Conservation (phyloP, 1,140 invertebrate genomes). For the Samia ricini region DNA sequence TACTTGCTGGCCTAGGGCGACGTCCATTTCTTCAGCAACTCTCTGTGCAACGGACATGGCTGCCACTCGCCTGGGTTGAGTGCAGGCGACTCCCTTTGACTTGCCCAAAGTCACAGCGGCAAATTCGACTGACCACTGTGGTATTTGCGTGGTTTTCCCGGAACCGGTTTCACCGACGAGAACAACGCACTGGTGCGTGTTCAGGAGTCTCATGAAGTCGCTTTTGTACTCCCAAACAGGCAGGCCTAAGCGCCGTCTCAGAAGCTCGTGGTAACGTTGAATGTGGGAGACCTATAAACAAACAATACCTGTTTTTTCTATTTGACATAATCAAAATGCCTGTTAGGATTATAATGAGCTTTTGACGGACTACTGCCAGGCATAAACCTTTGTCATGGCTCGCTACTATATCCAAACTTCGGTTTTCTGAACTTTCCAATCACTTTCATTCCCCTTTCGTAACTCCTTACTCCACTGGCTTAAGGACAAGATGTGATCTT, state of each 20-base stretch:
- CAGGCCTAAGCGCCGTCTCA: constrained; percentile 92
- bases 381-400: too few relatives aligned
- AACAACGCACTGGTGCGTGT: constrained; percentile 94
- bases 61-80: constrained; percentile 97
- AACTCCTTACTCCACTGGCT: too few relatives aligned
- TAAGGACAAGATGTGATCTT: too few relatives aligned
- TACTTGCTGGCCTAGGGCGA: constrained; percentile 89
- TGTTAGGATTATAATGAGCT: too few relatives aligned
- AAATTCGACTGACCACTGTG: constrained; percentile 82
- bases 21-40: constrained; percentile 99
- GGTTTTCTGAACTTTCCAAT: too few relatives aligned
- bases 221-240: constrained; percentile 99
- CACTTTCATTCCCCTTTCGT: too few relatives aligned
- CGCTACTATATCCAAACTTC: too few relatives aligned
- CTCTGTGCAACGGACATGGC: constrained; percentile 99
- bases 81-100: constrained; percentile 95
- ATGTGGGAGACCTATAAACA: constrained; percentile 81
- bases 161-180: constrained; percentile 98
- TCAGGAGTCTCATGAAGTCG: constrained; percentile 95
- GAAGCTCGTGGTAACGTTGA: constrained; percentile 91
- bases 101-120: constrained; percentile 48
- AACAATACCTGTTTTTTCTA: neutral
- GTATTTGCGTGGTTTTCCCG: constrained; percentile 98
- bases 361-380: too few relatives aligned
- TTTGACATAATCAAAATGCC: too few relatives aligned